Base-by-base conservation (phyloP, 2,113 vertebrate genomes). In the Scartelaos histophorus region DNA sequence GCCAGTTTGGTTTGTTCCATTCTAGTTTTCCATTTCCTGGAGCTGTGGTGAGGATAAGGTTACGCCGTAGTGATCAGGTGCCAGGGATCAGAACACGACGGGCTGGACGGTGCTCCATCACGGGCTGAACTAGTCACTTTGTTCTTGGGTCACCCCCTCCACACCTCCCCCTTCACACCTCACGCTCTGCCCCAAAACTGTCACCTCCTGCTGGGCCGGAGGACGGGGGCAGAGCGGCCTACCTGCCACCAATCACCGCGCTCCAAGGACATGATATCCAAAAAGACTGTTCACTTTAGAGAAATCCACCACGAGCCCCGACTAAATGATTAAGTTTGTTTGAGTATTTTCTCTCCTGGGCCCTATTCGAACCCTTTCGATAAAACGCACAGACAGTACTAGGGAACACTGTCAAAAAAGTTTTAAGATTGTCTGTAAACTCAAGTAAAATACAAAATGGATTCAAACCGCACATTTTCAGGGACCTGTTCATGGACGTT, bases 241-340 rank as follows among this genome's bases (percentile, higher is more conserved):
- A 85, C 88, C 89, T 81, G 79, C 79, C 79, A 80, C 82, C 87
- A 85, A 90, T 87, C 81, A 83, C 67, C 82, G 13, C 7, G 84
- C 76, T 84, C 81, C 84, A 82, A 84, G 87, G 69, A 85, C 53
- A 54, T 61, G 17, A 68, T 4, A 72, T 22, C 58, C 65, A 64
- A 79, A 62, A 57, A 67, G 43, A 19, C 10, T 19, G 69, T 62
- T 56, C 69, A 85, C 10, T 22, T 24, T 12, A 6, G 3, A 10
- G 9, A 61, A 61, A 34, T 61, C 7, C 24, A 61, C 3, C 46
- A 16, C 13, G 38, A 43, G 38, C 7, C 10, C 38, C 5, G 35
- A 43, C 38, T 38, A 43, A 43, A 9, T 43, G 38, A 43, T 7
- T 6, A 10, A 43, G 38, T 10, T 10, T 29, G 29, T 29, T 29